phyloP scores from a whole-genome alignment of 2,797 vertebrate species.

The Carapus acus region DNA sequence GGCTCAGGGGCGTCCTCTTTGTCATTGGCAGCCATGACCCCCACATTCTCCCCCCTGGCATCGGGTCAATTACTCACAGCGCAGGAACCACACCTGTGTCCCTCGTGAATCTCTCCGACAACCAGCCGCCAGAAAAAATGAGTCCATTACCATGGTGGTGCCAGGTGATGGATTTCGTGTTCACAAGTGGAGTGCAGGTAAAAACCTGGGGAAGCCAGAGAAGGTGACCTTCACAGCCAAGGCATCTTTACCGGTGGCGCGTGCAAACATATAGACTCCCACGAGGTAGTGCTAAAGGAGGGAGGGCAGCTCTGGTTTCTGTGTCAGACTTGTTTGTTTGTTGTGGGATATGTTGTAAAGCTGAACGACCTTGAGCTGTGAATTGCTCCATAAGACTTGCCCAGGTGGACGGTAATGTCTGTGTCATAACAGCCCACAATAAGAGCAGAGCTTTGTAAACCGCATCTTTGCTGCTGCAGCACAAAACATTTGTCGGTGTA shows the following conservation, averaged over 20 bases:
- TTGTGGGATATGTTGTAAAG: constrained; percentile 53
- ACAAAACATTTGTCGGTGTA: constrained; percentile 25
- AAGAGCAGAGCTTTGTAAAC: constrained; percentile 20
- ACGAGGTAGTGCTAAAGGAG: constrained; percentile 44
- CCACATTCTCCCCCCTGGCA: constrained; percentile 60
- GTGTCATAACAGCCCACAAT: constrained; percentile 38
- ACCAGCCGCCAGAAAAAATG: constrained; percentile 63
- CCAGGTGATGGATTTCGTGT: constrained; percentile 76
- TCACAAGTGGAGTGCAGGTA: constrained; percentile 63
- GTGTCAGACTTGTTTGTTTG: constrained; percentile 66
- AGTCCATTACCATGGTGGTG: constrained; percentile 69
- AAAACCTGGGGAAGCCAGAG: constrained; percentile 59
- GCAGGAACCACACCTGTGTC: constrained; percentile 71
- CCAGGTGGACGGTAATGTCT: constrained; percentile 36
- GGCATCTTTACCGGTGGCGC: constrained; percentile 51
- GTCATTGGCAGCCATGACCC: constrained; percentile 69
- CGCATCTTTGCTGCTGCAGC: constrained; percentile 16
- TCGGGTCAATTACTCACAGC: constrained; percentile 74
- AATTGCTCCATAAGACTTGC: constrained; percentile 41
- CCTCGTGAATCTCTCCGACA: constrained; percentile 67
- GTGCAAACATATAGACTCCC: constrained; percentile 57
- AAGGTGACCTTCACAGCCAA: constrained; percentile 72
- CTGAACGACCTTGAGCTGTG: constrained; percentile 62
- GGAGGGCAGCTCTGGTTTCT: constrained; percentile 33
- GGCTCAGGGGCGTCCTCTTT: constrained; percentile 61